These are phyloP conservation scores for Diorhabda sublineata DNA, from an alignment of 1,140 invertebrate species.

Conservation along the genomic window DNA sequence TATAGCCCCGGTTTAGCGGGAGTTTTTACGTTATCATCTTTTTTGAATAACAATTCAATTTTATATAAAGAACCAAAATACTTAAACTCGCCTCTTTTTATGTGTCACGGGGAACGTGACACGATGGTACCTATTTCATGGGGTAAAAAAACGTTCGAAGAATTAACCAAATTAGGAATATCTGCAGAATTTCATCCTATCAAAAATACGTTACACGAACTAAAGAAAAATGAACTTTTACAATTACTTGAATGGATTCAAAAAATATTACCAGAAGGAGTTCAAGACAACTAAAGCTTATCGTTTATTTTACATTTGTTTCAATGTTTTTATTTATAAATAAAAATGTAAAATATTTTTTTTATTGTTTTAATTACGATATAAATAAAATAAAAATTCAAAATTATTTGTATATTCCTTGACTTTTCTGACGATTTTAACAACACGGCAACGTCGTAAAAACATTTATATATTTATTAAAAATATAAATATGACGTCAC, in stretches of 20 bases:
- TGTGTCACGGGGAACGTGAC: constrained; percentile 54
- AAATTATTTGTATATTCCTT: no score
- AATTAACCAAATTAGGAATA: constrained; percentile 50
- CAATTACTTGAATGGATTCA: constrained; percentile 53
- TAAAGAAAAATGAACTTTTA: constrained; percentile 50
- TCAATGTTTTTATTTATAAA: no score
- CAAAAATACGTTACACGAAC: constrained; percentile 53
- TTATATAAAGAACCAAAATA: constrained; percentile 51
- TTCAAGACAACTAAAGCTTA: no score
- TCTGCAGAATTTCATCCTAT: constrained; percentile 51
- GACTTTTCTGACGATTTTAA: no score
- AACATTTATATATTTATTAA: no score
- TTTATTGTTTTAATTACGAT: no score
- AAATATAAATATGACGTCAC: no score
- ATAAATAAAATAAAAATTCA: no score
- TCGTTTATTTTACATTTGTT: no score
- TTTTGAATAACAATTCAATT: constrained; percentile 62
- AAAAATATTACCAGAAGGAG: constrained; percentile 44
- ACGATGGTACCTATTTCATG: constrained; percentile 53
- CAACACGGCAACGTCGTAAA: no score
- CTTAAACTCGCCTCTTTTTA: constrained; percentile 40
- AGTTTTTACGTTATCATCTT: constrained; percentile 67
- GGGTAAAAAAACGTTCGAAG: constrained; percentile 52
- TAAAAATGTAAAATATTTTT: no score
- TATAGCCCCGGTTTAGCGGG: constrained; percentile 60